phyloP scores from a whole-genome alignment of 2,797 vertebrate genomes.

The Leptoclinus maculatus region DNA sequence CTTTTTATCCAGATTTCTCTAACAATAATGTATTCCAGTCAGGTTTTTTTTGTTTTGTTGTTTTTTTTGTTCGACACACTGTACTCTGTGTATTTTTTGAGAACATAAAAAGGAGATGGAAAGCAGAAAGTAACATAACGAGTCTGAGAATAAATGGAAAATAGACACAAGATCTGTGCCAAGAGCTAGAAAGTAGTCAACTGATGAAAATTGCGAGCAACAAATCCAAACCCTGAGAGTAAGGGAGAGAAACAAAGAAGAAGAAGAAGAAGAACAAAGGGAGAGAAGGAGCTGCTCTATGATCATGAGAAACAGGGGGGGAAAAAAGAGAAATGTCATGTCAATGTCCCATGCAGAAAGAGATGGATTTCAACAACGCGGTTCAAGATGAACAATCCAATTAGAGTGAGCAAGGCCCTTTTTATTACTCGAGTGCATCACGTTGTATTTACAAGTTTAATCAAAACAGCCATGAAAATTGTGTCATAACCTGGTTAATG shows the following conservation, averaged over 20 bases:
- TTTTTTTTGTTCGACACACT: not conserved
- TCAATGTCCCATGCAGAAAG: conserved; percentile 31
- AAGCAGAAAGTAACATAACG: not conserved
- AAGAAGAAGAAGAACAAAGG: not conserved
- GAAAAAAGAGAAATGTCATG: conserved; percentile 30
- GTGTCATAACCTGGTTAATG: conserved; percentile 82
- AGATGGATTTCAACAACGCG: conserved; percentile 38
- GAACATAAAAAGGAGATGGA: conserved; percentile 17
- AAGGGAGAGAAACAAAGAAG: not conserved
- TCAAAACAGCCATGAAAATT: conserved; percentile 76
- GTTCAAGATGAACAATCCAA: conserved; percentile 77
- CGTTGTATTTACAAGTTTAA: conserved; percentile 78
- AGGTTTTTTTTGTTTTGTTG: not conserved
- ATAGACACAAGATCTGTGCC: not conserved
- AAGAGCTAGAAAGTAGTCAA: not conserved
- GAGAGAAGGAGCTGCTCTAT: conserved; percentile 13
- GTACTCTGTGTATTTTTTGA: conserved; percentile 12
- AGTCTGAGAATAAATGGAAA: conserved; percentile 11
- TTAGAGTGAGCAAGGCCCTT: conserved; percentile 72
- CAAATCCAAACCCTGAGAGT: not conserved
- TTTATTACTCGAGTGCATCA: conserved; percentile 72
- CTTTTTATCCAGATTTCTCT: conserved; percentile 46
- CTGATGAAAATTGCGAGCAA: not conserved
- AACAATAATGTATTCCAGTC: conserved; percentile 60
- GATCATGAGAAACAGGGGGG: conserved; percentile 12